Conservation (phyloP, 2,888 invertebrate genomes). For the Dendrolimus pini region DNA sequence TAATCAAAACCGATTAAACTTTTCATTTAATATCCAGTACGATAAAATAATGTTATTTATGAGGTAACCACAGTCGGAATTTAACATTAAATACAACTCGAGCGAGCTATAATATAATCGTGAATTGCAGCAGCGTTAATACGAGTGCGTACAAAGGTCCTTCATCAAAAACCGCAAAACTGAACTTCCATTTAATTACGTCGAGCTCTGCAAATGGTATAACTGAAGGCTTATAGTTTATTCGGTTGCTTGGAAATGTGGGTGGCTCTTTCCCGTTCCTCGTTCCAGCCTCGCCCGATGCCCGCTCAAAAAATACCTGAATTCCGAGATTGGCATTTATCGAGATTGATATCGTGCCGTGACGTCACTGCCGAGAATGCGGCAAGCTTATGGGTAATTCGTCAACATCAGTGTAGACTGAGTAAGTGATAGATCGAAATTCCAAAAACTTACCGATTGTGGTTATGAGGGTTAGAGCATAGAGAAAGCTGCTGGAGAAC, state of each 20-base stretch:
- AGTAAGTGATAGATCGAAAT: not conserved
- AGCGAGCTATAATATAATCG: not conserved
- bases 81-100: not conserved
- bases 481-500: conserved; percentile 93
- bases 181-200: not conserved
- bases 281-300: not conserved
- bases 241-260: not conserved
- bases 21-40: no score
- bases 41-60: no score
- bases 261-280: not conserved
- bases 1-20: no score
- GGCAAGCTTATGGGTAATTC: not conserved
- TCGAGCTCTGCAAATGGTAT: not conserved
- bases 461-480: conserved; percentile 94
- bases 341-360: not conserved
- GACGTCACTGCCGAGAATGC: not conserved
- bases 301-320: not conserved
- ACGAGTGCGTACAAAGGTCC: not conserved
- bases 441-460: conserved; percentile 86
- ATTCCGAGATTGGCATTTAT: not conserved
- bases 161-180: not conserved
- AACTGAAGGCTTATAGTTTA: not conserved
- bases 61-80: no score
- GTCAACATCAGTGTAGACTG: not conserved
- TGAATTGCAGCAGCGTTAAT: not conserved